Percentiles rank a stretch among this genome's conserved stretches.
Evolutionary conservation across 2,888 invertebrate species (phyloP).

Genomic region (Cheilosia pagana): DNA sequence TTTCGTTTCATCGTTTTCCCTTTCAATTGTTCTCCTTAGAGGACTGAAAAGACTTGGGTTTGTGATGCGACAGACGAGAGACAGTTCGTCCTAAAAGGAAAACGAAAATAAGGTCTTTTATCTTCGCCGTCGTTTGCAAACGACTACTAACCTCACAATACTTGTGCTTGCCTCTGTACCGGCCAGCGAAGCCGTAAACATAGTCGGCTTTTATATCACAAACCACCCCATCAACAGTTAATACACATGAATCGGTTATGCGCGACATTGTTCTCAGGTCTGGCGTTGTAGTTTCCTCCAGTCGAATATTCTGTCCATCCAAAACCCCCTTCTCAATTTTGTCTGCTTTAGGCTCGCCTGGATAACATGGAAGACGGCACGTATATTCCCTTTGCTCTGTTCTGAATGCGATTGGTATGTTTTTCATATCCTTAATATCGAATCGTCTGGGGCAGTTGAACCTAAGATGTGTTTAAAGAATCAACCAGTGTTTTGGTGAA

Average conservation of each 20-base stretch:
- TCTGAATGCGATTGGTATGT: constrained; percentile 78
- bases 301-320: constrained; percentile 71
- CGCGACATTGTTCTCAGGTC: constrained; percentile 79
- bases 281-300: constrained; percentile 50
- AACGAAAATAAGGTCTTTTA: constrained; percentile 3
- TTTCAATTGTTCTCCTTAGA: constrained; percentile 79
- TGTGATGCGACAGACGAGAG: constrained; percentile 77
- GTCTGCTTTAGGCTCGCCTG: constrained; percentile 69
- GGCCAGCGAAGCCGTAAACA: constrained; percentile 80
- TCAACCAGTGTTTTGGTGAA: background rate
- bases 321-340: constrained; percentile 72
- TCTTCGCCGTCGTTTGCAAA: background rate
- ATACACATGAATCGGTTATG: constrained; percentile 80
- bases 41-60: constrained; percentile 79
- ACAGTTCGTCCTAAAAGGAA: constrained; percentile 75
- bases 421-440: constrained; percentile 80
- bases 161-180: constrained; percentile 77
- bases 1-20: constrained; percentile 80
- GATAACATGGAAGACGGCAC: constrained; percentile 79
- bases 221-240: constrained; percentile 79
- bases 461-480: constrained; percentile 70
- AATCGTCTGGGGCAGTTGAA: constrained; percentile 79
- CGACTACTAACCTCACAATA: constrained; percentile 76
- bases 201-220: constrained; percentile 78
- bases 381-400: constrained; percentile 73